These are phyloP conservation scores for Quiscalus mexicanus DNA, from an alignment of 2,113 vertebrate genomes.

Conservation along the genomic window DNA sequence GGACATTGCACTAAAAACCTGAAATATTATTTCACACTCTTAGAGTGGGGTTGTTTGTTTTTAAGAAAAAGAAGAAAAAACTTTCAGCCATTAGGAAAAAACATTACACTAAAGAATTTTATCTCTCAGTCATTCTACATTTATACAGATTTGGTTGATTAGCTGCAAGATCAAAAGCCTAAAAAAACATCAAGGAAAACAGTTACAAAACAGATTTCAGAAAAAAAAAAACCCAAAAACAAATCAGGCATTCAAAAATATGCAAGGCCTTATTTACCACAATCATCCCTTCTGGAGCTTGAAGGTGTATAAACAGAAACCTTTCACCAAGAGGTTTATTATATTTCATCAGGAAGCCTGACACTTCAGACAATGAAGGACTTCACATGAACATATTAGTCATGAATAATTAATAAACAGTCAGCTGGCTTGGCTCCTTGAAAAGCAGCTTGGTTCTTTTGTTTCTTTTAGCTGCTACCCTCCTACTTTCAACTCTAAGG, in stretches of 20 bases:
- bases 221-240: background rate
- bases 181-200: conserved; percentile 2
- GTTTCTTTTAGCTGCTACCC: background rate
- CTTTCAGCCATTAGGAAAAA: background rate
- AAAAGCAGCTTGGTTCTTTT: background rate
- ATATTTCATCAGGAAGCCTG: conserved; percentile 12
- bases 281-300: background rate
- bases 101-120: background rate
- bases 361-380: conserved; percentile 26
- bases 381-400: background rate
- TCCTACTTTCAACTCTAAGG: background rate
- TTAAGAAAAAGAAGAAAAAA: background rate
- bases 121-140: background rate
- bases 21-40: background rate
- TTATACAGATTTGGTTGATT: background rate
- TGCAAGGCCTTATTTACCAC: background rate
- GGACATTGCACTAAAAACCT: background rate
- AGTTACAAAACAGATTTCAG: conserved; percentile 1
- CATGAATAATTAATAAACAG: conserved; percentile 31
- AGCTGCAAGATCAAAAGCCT: background rate
- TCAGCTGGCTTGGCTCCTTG: background rate
- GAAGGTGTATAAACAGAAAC: conserved; percentile 14
- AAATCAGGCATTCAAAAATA: background rate
- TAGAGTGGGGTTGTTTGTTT: background rate
- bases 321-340: background rate